Evolutionary conservation across 2,888 invertebrate species (phyloP).

Genomic region (Plemyria rubiginata): DNA sequence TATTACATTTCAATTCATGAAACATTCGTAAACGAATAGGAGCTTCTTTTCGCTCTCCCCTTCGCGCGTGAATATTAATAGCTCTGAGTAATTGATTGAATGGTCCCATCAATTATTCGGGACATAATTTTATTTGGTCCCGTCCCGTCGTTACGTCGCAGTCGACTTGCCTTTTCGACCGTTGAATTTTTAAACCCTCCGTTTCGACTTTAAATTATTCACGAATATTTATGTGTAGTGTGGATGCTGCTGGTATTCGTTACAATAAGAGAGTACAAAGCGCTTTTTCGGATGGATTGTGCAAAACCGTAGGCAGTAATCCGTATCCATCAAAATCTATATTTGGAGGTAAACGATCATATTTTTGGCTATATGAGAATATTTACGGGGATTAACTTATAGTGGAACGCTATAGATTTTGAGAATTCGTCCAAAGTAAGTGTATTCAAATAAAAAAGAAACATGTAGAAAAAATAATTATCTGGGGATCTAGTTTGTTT

Average conservation of each 20-base stretch:
- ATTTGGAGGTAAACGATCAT: no score
- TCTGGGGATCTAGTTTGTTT: no score
- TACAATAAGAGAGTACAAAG: slow-evolving; percentile 11
- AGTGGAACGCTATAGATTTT: no score
- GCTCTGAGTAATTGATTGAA: slow-evolving; percentile 57
- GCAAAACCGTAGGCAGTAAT: no score
- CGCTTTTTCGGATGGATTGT: slow-evolving; percentile 2
- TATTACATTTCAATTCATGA: background rate
- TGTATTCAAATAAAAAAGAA: no score
- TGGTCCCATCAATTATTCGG: slow-evolving; percentile 57
- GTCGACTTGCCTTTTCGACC: slow-evolving; percentile 39
- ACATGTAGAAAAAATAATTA: no score
- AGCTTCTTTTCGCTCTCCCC: slow-evolving; percentile 16
- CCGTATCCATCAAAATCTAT: no score
- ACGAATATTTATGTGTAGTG: slow-evolving; percentile 21
- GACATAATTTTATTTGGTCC: slow-evolving; percentile 54
- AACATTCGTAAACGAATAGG: slow-evolving; percentile 16
- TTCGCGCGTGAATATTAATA: slow-evolving; percentile 55
- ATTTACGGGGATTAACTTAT: no score
- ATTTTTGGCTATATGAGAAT: no score
- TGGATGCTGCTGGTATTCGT: slow-evolving; percentile 16
- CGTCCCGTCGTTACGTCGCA: slow-evolving; percentile 4
- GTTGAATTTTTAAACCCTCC: slow-evolving; percentile 34
- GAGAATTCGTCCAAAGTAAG: no score
- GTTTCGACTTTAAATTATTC: slow-evolving; percentile 30